Conservation (phyloP, 1,140 invertebrate species). For the Lucilia sericata region DNA sequence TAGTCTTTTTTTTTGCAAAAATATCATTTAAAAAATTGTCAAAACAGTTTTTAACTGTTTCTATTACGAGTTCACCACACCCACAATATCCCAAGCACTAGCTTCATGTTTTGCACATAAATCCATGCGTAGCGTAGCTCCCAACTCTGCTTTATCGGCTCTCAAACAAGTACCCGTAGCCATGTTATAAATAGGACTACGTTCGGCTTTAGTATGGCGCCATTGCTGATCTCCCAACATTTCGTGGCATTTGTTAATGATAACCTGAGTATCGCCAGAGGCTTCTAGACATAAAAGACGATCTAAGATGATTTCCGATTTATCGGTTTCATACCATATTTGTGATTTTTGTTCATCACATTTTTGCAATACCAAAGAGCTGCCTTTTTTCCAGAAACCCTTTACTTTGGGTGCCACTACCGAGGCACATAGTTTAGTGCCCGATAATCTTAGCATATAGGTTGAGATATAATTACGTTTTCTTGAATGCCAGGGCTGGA, state of each 20-base stretch:
- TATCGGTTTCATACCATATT: constrained; percentile 80
- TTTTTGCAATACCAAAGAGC: constrained; percentile 76
- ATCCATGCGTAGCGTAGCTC: constrained; percentile 76
- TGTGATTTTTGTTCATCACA: constrained; percentile 80
- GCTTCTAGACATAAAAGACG: constrained; percentile 89
- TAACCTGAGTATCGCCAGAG: constrained; percentile 71
- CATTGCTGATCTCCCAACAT: constrained; percentile 91
- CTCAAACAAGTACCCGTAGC: constrained; percentile 87
- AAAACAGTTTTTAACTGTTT: not conserved
- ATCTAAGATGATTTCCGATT: constrained; percentile 86
- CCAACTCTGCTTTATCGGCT: constrained; percentile 69
- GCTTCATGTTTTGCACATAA: constrained; percentile 76
- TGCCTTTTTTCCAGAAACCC: constrained; percentile 78
- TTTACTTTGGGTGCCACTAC: constrained; percentile 81
- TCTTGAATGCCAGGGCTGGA: constrained; percentile 84
- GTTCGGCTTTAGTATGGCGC: constrained; percentile 78
- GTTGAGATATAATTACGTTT: constrained; percentile 81
- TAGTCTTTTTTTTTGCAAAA: constrained; percentile 15
- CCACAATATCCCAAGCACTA: constrained; percentile 81
- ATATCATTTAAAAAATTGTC: not conserved
- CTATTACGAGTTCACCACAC: not conserved
- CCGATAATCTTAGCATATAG: constrained; percentile 79
- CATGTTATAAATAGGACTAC: constrained; percentile 85
- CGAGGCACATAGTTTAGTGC: constrained; percentile 76
- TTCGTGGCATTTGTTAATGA: constrained; percentile 91